A percentile compares a stretch with the other conserved stretches of the same genome.
phyloP scores from a whole-genome alignment of 2,797 vertebrate species.

The Gallinago nigripennis region DNA sequence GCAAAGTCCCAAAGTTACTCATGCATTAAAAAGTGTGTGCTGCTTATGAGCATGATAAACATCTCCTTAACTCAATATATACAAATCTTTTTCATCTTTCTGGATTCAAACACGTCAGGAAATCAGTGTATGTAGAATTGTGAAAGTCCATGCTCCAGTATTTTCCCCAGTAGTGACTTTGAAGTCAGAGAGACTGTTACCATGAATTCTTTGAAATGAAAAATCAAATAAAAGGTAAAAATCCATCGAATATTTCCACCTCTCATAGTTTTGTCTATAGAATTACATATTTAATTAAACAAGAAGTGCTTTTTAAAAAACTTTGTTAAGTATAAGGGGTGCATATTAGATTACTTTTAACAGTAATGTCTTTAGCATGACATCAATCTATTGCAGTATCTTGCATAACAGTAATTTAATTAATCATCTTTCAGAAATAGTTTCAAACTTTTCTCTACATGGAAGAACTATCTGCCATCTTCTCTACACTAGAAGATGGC shows the following conservation, averaged over 20 bases:
- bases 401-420: background rate
- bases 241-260: background rate
- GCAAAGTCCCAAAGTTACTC: background rate
- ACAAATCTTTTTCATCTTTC: background rate
- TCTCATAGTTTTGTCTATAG: background rate
- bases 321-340: background rate
- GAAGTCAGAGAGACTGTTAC: background rate
- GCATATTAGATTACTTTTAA: background rate
- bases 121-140: background rate
- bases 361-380: background rate
- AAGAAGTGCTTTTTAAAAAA: background rate
- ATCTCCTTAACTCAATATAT: background rate
- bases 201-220: background rate
- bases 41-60: background rate
- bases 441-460: background rate
- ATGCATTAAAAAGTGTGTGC: background rate
- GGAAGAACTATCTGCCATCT: background rate
- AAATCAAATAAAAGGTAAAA: background rate
- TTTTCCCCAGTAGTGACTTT: background rate
- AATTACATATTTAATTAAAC: background rate
- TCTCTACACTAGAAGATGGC: background rate
- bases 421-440: background rate
- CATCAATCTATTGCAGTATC: background rate
- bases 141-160: background rate
- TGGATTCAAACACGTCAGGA: background rate